phyloP scores from a whole-genome alignment of 2,888 invertebrate genomes.

The Zygogramma bicolorata region DNA sequence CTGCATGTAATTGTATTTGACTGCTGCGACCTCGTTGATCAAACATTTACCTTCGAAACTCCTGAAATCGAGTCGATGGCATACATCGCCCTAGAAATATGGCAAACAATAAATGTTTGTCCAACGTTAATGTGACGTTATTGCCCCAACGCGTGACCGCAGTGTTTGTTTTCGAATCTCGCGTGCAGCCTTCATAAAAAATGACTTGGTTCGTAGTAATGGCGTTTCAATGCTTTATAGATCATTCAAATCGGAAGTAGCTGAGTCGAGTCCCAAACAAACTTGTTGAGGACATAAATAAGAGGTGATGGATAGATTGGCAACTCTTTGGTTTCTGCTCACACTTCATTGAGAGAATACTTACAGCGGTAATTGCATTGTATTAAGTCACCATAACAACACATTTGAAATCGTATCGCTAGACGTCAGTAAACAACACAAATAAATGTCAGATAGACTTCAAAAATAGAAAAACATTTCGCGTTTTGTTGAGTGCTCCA shows the following conservation, averaged over 20 bases:
- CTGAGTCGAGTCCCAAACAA: too few relatives aligned
- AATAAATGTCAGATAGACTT: too few relatives aligned
- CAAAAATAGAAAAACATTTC: too few relatives aligned
- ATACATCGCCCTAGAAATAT: conserved; percentile 11
- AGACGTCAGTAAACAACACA: too few relatives aligned
- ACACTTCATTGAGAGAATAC: too few relatives aligned
- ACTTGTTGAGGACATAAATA: too few relatives aligned
- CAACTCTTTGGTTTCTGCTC: too few relatives aligned
- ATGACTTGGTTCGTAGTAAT: neutral
- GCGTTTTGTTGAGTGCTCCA: too few relatives aligned
- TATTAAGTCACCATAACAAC: too few relatives aligned
- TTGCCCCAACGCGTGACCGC: neutral
- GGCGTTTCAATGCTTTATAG: neutral
- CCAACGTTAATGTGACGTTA: conserved; percentile 14
- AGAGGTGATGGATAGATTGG: too few relatives aligned
- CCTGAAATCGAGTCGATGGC: conserved; percentile 11
- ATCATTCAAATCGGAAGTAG: neutral
- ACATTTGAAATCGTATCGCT: too few relatives aligned
- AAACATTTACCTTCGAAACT: conserved; percentile 1
- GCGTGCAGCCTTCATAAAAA: neutral
- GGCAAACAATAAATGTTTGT: conserved; percentile 13
- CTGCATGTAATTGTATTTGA: neutral
- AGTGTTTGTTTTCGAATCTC: conserved; percentile 17
- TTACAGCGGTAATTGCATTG: too few relatives aligned
- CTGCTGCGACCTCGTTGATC: neutral